Evolutionary conservation across 2,113 vertebrate species (phyloP).

Genomic region (Rhynchomys soricoides): DNA sequence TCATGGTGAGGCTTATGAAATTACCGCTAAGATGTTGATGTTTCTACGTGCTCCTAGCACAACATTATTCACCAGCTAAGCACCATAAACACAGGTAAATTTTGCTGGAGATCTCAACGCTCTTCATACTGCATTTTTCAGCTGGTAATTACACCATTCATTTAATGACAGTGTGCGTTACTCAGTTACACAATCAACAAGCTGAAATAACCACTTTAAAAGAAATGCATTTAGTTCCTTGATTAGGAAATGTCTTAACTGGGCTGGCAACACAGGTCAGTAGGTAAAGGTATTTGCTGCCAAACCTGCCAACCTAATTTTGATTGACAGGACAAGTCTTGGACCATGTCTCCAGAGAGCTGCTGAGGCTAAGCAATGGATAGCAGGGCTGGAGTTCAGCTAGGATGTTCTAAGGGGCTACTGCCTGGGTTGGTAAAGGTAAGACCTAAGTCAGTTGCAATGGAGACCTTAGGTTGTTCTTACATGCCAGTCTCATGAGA

Average conservation of each 20-base stretch:
- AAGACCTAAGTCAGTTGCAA: not conserved
- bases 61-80: conserved; percentile 30
- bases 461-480: not conserved
- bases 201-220: conserved; percentile 24
- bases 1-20: conserved; percentile 51
- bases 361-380: not conserved
- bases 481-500: not conserved
- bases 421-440: not conserved
- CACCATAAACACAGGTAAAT: conserved; percentile 58
- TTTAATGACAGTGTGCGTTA: conserved; percentile 34
- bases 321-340: not conserved
- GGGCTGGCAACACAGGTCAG: not conserved
- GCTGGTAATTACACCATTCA: conserved; percentile 42
- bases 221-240: conserved; percentile 51
- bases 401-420: no score
- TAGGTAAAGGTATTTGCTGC: not conserved
- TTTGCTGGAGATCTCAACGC: conserved; percentile 58
- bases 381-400: not conserved
- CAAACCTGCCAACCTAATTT: not conserved
- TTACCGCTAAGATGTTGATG: conserved; percentile 52
- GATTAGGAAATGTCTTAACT: not conserved
- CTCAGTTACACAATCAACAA: conserved; percentile 59
- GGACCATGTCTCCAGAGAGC: not conserved
- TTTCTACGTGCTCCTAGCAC: conserved; percentile 50
- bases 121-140: conserved; percentile 56